Conservation (phyloP, 1,140 invertebrate genomes). For the Cryptotermes secundus region DNA sequence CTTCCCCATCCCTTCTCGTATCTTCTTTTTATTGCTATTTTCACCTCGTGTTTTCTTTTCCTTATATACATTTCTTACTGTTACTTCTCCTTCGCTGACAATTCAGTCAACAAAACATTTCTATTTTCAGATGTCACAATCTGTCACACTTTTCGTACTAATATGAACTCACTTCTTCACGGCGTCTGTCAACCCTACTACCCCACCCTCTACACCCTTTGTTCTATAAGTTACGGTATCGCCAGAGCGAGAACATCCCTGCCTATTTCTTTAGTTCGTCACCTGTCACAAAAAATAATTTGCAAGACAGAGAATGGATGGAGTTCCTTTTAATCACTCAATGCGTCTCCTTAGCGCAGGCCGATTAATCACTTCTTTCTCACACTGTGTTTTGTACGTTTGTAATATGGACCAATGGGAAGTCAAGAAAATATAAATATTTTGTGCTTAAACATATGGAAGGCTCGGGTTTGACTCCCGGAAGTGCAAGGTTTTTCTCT, state of each 20-base stretch:
- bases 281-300: neutral
- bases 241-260: neutral
- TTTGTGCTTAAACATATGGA: no score
- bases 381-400: no score
- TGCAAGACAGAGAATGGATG: neutral
- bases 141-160: neutral
- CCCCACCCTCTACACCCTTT: neutral
- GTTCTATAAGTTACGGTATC: neutral
- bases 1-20: no score
- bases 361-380: no score
- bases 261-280: neutral
- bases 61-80: no score
- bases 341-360: no score
- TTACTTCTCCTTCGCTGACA: neutral
- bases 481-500: no score
- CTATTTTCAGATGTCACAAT: neutral
- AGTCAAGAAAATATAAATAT: no score
- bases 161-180: constrained; percentile 6
- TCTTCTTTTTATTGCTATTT: neutral
- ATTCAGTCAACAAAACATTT: neutral
- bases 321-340: neutral
- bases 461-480: no score
- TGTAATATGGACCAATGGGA: no score
- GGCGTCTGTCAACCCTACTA: neutral
- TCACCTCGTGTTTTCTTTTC: neutral